These are phyloP conservation scores for Ichneumon xanthorius DNA, from an alignment of 2,888 invertebrate species.

Conservation along the genomic window DNA sequence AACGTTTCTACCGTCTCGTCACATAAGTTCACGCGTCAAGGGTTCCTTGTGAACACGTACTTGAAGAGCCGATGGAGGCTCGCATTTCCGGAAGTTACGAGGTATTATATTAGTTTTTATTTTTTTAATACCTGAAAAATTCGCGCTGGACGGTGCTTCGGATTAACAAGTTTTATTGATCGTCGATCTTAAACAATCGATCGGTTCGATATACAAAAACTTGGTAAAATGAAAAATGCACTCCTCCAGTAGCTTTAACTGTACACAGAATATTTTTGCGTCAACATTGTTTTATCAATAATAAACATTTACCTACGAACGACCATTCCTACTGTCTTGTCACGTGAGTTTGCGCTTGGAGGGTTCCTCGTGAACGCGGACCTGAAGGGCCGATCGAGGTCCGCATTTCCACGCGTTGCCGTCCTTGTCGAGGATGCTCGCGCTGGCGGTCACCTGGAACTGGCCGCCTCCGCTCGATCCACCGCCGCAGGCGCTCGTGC, in stretches of 20 bases:
- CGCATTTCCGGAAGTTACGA: too few species aligned
- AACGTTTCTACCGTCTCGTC: too few species aligned
- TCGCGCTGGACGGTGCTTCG: too few species aligned
- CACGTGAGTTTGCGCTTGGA: slow-evolving; percentile 81
- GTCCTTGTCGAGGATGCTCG: slow-evolving; percentile 93
- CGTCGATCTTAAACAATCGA: neutral
- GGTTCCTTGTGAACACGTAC: too few species aligned
- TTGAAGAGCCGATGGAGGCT: too few species aligned
- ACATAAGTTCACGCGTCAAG: too few species aligned
- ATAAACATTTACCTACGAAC: neutral
- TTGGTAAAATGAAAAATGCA: too few species aligned
- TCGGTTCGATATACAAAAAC: neutral
- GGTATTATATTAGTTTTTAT: neutral
- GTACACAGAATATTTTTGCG: too few species aligned
- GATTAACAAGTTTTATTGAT: too few species aligned
- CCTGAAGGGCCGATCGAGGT: slow-evolving; percentile 91
- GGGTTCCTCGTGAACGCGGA: slow-evolving; percentile 90
- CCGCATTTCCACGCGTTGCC: slow-evolving; percentile 96
- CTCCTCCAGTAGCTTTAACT: too few species aligned
- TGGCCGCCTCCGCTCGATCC: slow-evolving; percentile 87
- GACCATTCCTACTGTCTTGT: slow-evolving; percentile 36
- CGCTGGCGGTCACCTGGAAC: slow-evolving; percentile 93
- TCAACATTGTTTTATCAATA: slow-evolving; percentile 13
- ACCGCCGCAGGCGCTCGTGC: slow-evolving; percentile 76
- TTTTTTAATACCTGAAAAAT: neutral